A percentile compares a stretch with the other conserved stretches of the same genome.
These are phyloP conservation scores for Acestrorhynchus altus DNA, from an alignment of 2,797 vertebrate genomes.

Conservation along the genomic window DNA sequence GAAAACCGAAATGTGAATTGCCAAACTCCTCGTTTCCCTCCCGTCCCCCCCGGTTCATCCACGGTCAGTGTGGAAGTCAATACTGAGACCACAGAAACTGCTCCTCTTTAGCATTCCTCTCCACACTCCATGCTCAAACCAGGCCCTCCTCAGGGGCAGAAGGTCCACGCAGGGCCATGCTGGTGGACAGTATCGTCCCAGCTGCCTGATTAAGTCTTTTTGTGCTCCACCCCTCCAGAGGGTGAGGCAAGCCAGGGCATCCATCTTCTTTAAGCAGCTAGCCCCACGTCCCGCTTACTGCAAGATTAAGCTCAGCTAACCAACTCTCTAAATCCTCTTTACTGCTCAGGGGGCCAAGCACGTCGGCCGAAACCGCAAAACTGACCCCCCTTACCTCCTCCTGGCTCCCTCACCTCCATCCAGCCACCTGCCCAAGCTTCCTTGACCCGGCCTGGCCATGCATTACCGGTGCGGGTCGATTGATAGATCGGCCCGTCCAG, in stretches of 20 bases:
- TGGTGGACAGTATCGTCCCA: neutral
- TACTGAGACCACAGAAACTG: neutral
- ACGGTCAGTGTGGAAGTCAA: neutral
- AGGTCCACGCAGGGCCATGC: neutral
- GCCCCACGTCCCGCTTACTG: constrained; percentile 71
- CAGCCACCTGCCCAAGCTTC: constrained; percentile 59
- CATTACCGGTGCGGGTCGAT: constrained; percentile 70
- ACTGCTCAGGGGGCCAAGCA: constrained; percentile 45
- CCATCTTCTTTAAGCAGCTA: constrained; percentile 72
- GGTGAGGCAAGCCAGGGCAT: constrained; percentile 65
- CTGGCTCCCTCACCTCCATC: constrained; percentile 58
- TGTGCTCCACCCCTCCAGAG: constrained; percentile 59
- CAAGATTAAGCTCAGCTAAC: constrained; percentile 71
- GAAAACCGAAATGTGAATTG: neutral
- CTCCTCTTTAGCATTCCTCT: constrained; percentile 3
- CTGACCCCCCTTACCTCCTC: constrained; percentile 31
- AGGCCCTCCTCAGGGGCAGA: neutral
- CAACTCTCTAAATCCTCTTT: constrained; percentile 75
- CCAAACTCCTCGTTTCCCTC: neutral
- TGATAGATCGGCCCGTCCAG: constrained; percentile 76
- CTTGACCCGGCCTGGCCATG: constrained; percentile 72
- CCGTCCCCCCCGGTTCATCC: neutral
- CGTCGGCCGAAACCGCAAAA: constrained; percentile 14
- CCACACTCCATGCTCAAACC: neutral
- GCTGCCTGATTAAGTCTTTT: constrained; percentile 66